Percentiles rank a stretch among this genome's conserved stretches.
phyloP scores from a whole-genome alignment of 2,113 vertebrate genomes.

The Paradoxurus hermaphroditus region DNA sequence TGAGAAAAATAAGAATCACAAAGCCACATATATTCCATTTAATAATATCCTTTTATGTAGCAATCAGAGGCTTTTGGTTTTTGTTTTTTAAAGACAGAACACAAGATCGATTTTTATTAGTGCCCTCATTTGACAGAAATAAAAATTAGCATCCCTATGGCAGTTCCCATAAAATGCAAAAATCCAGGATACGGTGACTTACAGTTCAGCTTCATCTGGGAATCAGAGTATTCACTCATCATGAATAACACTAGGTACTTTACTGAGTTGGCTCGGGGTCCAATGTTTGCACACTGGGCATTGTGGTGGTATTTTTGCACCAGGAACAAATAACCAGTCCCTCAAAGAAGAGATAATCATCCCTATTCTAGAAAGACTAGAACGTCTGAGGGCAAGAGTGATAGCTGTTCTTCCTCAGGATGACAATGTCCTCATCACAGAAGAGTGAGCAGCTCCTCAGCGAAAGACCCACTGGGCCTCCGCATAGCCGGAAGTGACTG shows the following conservation, averaged over 20 bases:
- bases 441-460: neutral
- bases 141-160: neutral
- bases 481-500: neutral
- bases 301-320: neutral
- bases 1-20: neutral
- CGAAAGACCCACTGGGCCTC: neutral
- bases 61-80: neutral
- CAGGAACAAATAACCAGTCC: neutral
- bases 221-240: neutral
- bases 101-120: neutral
- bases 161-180: constrained; percentile 24
- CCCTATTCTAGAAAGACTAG: neutral
- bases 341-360: neutral
- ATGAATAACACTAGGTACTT: neutral
- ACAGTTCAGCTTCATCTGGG: neutral
- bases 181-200: neutral
- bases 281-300: neutral
- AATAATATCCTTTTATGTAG: neutral
- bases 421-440: neutral
- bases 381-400: neutral
- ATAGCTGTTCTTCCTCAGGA: neutral
- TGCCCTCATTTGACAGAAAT: neutral
- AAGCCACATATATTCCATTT: neutral
- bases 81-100: neutral
- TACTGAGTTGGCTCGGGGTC: neutral